phyloP scores from a whole-genome alignment of 2,888 invertebrate genomes.

The Agrenia bidenticulata region DNA sequence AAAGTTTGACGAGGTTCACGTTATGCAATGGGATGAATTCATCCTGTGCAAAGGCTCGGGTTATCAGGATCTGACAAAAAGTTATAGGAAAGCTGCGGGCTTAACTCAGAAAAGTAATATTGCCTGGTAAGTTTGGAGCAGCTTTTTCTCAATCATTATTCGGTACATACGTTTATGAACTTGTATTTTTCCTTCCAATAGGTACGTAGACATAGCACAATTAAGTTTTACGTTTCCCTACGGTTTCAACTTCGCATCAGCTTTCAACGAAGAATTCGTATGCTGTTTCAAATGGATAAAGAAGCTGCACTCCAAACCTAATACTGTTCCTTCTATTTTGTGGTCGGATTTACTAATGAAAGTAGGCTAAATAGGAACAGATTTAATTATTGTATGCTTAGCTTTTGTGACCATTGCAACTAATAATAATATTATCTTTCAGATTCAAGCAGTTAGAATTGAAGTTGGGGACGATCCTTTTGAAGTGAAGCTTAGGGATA shows the following conservation, averaged over 20 bases:
- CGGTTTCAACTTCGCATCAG: conserved; percentile 82
- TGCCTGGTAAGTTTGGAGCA: conserved; percentile 39
- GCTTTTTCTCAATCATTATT: not conserved
- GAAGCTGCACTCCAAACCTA: conserved; percentile 71
- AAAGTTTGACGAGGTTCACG: conserved; percentile 46
- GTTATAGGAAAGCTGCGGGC: conserved; percentile 42
- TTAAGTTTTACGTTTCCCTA: conserved; percentile 68
- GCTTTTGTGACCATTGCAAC: conserved; percentile 11
- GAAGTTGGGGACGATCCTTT: conserved; percentile 98
- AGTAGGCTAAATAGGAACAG: conserved; percentile 59
- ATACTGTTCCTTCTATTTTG: conserved; percentile 71
- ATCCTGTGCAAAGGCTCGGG: conserved; percentile 42
- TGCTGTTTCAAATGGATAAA: conserved; percentile 93
- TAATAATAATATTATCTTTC: conserved; percentile 33
- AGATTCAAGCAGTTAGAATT: conserved; percentile 82
- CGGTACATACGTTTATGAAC: not conserved
- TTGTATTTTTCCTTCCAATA: conserved; percentile 58
- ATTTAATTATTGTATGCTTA: not conserved
- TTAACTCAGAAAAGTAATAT: conserved; percentile 44
- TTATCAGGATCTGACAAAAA: conserved; percentile 38
- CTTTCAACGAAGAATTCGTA: conserved; percentile 84
- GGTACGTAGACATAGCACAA: conserved; percentile 58
- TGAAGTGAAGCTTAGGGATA: conserved; percentile 92
- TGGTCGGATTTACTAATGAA: conserved; percentile 81
- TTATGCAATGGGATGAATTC: conserved; percentile 48